phyloP scores from a whole-genome alignment of 2,888 invertebrate species.

The Caenorhabditis angaria region DNA sequence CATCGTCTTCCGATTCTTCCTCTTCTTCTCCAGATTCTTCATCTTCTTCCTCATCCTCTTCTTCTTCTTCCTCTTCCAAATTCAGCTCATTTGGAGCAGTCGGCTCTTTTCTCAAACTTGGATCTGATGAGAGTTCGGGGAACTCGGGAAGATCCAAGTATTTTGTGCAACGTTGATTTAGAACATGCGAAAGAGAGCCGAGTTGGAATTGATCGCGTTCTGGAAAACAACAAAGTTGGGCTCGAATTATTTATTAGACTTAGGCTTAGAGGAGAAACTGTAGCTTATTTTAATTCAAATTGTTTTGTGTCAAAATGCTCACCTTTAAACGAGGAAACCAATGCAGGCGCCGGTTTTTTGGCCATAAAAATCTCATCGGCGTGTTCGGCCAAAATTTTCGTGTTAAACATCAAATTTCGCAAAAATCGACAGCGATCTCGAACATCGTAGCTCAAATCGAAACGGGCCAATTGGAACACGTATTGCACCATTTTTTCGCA shows the following conservation, averaged over 20 bases:
- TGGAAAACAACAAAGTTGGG: constrained; percentile 68
- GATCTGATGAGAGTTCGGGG: constrained; percentile 76
- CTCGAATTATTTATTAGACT: neutral
- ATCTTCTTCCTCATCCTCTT: constrained; percentile 60
- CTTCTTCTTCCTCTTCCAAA: constrained; percentile 52
- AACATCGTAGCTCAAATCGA: constrained; percentile 97
- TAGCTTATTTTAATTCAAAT: no score
- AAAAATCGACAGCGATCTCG: constrained; percentile 88
- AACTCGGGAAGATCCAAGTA: constrained; percentile 89
- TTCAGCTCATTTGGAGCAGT: constrained; percentile 43
- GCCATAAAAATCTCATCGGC: constrained; percentile 87
- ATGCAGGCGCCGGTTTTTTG: constrained; percentile 90
- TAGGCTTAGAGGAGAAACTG: neutral
- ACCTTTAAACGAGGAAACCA: constrained; percentile 79
- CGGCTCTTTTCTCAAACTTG: constrained; percentile 43
- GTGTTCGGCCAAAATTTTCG: constrained; percentile 71
- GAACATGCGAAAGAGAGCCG: constrained; percentile 92
- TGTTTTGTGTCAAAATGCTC: no score
- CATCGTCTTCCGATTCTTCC: constrained; percentile 41
- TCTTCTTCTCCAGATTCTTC: constrained; percentile 57
- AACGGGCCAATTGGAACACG: constrained; percentile 90
- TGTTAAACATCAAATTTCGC: constrained; percentile 81
- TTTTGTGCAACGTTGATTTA: constrained; percentile 85
- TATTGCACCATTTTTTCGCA: constrained; percentile 89
- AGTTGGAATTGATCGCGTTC: constrained; percentile 88